phyloP scores from a whole-genome alignment of 2,797 vertebrate genomes.

The Labeo calbasu region DNA sequence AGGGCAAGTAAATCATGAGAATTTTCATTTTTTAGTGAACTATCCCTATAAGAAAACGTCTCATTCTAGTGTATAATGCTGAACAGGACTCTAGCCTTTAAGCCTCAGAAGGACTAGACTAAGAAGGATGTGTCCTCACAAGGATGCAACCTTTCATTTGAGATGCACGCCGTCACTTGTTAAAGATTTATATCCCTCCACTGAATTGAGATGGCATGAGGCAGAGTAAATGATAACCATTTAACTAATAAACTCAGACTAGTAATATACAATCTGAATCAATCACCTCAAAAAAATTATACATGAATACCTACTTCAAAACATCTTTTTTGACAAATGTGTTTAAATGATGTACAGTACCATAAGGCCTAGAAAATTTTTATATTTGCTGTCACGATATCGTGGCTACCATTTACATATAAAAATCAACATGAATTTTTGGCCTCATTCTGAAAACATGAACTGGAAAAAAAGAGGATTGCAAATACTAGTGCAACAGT shows the following conservation, averaged over 20 bases:
- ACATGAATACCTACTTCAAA: too few species aligned
- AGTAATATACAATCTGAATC: not conserved
- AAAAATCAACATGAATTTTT: not conserved
- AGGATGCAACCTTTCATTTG: too few species aligned
- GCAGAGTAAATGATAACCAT: too few species aligned
- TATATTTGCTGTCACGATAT: not conserved
- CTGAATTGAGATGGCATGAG: too few species aligned
- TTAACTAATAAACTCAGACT: not conserved
- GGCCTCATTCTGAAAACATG: not conserved
- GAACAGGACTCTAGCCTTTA: too few species aligned
- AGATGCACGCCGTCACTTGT: too few species aligned
- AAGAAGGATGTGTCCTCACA: too few species aligned
- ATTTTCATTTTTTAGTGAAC: not conserved
- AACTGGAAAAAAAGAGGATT: not conserved
- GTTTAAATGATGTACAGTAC: not conserved
- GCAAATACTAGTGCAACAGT: not conserved
- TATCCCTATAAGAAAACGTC: not conserved
- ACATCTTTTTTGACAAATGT: not conserved
- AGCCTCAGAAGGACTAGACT: too few species aligned
- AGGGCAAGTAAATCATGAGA: not conserved
- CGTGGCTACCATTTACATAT: not conserved
- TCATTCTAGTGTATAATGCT: too few species aligned
- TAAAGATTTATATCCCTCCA: too few species aligned
- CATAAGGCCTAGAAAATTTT: not conserved
- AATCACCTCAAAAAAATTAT: too few species aligned